phyloP scores from a whole-genome alignment of 2,888 invertebrate genomes.

The Carcina quercana region DNA sequence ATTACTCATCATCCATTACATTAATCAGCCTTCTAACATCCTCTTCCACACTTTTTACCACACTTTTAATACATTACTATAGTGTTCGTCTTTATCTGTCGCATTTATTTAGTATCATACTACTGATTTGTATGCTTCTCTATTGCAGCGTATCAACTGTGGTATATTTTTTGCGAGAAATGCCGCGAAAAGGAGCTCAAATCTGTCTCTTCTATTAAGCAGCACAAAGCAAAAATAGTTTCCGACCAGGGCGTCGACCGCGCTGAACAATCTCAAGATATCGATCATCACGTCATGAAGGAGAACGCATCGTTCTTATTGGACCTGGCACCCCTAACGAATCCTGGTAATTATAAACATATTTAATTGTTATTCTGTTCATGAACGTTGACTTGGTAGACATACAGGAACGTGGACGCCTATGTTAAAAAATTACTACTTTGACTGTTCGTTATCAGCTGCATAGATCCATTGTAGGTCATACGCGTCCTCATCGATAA shows the following conservation, averaged over 20 bases:
- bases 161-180: constrained; percentile 94
- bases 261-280: constrained; percentile 20
- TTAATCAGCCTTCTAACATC: too few species aligned
- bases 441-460: too few species aligned
- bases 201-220: constrained; percentile 51
- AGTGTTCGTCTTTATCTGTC: too few species aligned
- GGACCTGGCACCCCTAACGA: constrained; percentile 87
- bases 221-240: constrained; percentile 32
- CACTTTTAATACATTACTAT: not conserved
- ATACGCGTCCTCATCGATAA: too few species aligned
- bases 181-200: constrained; percentile 85
- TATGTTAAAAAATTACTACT: too few species aligned
- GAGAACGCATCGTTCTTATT: constrained; percentile 96
- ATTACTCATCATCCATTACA: too few species aligned
- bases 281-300: constrained; percentile 83
- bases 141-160: constrained; percentile 81
- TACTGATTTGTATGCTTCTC: constrained; percentile 3
- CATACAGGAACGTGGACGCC: too few species aligned
- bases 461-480: too few species aligned
- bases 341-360: constrained; percentile 35
- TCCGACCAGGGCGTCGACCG: constrained; percentile 31
- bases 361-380: too few species aligned
- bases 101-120: not conserved
- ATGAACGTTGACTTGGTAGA: too few species aligned
- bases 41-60: not conserved